Conservation (phyloP, 2,113 vertebrate species). For the Orthonyx spaldingii region DNA sequence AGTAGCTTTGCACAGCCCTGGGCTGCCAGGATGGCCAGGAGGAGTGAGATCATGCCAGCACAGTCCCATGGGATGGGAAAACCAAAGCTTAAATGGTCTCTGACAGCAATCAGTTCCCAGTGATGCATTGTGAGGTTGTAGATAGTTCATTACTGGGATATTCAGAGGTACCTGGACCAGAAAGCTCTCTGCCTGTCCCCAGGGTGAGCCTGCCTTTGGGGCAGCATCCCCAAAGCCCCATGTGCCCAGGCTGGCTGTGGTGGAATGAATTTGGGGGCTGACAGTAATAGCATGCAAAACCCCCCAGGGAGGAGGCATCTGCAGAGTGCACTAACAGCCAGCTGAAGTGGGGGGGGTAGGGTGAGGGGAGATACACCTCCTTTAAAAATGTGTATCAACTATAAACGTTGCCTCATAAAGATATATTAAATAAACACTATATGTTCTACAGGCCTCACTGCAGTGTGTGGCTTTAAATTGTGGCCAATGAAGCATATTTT, state of each 20-base stretch:
- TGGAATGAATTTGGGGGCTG: background rate
- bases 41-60: background rate
- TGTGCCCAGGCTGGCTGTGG: background rate
- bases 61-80: background rate
- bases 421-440: slow-evolving; percentile 31
- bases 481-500: slow-evolving; percentile 20
- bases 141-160: background rate
- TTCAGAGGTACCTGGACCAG: background rate
- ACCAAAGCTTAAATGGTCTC: background rate
- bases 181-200: background rate
- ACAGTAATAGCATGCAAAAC: rapidly evolving
- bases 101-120: background rate
- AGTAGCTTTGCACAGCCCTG: background rate
- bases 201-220: background rate
- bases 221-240: background rate
- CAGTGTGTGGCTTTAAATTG: background rate
- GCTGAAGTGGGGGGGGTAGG: background rate
- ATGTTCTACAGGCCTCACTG: background rate
- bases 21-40: background rate
- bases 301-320: rapidly evolving
- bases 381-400: background rate
- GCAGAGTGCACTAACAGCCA: background rate
- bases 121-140: rapidly evolving
- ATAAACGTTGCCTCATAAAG: background rate
- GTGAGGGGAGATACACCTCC: background rate